phyloP scores from a whole-genome alignment of 2,888 invertebrate species.

The Trissolcus japonicus region DNA sequence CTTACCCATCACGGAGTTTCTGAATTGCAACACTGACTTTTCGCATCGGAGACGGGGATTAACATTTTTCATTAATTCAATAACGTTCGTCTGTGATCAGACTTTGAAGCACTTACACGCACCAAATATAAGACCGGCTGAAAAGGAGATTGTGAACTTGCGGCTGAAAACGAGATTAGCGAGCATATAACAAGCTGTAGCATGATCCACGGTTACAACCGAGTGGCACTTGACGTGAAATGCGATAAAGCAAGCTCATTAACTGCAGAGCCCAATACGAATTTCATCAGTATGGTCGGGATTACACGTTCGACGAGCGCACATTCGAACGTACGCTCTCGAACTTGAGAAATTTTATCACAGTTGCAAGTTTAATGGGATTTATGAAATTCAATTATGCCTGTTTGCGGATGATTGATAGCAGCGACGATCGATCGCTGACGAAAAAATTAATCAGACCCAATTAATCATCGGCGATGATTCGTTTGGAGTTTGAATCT shows the following conservation, averaged over 20 bases:
- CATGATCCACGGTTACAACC: conserved; percentile 38
- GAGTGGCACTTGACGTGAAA: conserved; percentile 42
- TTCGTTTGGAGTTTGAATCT: conserved; percentile 19
- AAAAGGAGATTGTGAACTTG: conserved; percentile 8
- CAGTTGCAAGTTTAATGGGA: conserved; percentile 35
- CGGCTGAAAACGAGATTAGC: conserved; percentile 36
- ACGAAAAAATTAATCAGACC: conserved; percentile 12
- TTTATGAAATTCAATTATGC: conserved; percentile 33
- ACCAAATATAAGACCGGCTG: too few species aligned
- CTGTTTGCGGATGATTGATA: conserved; percentile 26
- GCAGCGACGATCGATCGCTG: conserved; percentile 6
- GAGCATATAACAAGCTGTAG: conserved; percentile 30
- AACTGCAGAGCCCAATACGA: conserved; percentile 39
- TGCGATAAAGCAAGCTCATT: conserved; percentile 46
- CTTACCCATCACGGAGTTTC: too few species aligned
- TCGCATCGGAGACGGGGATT: too few species aligned
- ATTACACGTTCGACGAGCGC: conserved; percentile 29
- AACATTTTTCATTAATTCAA: too few species aligned
- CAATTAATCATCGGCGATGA: conserved; percentile 18
- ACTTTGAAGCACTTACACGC: background rate
- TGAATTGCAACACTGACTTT: too few species aligned
- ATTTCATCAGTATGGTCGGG: conserved; percentile 34
- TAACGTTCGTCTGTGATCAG: background rate
- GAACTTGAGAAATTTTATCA: conserved; percentile 36
- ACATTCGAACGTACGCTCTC: conserved; percentile 32